Evolutionary conservation across 2,113 vertebrate genomes (phyloP).

Genomic region (Gorsachius goisagi): DNA sequence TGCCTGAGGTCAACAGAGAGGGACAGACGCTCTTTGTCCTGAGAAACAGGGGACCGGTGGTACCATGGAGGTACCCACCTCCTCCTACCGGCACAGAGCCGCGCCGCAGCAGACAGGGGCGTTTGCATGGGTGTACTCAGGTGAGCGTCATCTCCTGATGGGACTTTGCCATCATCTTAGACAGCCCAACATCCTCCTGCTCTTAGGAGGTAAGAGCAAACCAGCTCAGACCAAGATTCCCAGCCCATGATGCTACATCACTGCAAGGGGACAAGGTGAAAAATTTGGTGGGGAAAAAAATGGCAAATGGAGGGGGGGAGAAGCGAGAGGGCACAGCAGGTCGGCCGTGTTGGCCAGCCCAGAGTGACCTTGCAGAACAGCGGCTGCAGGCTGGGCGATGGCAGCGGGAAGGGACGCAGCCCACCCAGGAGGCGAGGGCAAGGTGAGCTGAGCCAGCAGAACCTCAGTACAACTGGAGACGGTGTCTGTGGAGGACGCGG

Average conservation of each 20-base stretch:
- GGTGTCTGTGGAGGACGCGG: rapidly evolving
- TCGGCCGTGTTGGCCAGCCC: rapidly evolving
- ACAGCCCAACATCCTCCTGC: background rate
- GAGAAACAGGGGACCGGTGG: background rate
- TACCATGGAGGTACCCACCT: background rate
- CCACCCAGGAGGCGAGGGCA: background rate
- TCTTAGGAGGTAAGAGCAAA: background rate
- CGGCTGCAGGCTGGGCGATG: too few relatives aligned
- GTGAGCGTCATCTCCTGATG: background rate
- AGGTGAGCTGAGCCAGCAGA: background rate
- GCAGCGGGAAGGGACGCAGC: rapidly evolving
- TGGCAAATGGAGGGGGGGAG: rapidly evolving
- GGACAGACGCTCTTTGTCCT: background rate
- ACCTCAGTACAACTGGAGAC: rapidly evolving
- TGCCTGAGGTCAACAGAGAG: background rate
- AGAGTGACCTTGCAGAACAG: background rate
- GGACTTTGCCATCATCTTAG: background rate
- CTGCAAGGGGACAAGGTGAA: background rate
- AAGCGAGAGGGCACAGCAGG: rapidly evolving
- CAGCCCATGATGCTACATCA: rapidly evolving
- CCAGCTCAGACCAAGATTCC: background rate
- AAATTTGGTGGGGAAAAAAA: background rate
- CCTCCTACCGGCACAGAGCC: background rate
- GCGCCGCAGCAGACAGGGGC: rapidly evolving
- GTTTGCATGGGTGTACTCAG: rapidly evolving